Conservation (phyloP, 2,797 vertebrate genomes). For the Enteromius anoplus region DNA sequence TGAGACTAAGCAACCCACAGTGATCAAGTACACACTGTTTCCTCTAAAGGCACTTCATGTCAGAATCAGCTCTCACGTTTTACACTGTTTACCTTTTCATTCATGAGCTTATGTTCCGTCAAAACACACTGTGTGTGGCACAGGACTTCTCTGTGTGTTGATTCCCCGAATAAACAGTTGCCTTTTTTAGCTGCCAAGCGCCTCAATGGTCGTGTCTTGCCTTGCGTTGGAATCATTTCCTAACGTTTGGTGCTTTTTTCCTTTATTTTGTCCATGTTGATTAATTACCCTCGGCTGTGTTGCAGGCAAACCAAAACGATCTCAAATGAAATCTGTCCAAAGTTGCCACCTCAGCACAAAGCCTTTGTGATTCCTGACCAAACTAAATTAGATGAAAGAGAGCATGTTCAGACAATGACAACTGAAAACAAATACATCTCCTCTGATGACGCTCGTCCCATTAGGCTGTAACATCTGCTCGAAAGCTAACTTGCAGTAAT, state of each 20-base stretch:
- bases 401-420: conserved; percentile 8
- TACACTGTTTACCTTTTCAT: conserved; percentile 47
- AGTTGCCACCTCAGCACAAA: conserved; percentile 9
- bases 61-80: conserved; percentile 37
- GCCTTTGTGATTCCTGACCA: conserved; percentile 19
- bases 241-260: not conserved
- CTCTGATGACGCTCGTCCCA: conserved; percentile 22
- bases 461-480: conserved; percentile 36
- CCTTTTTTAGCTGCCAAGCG: conserved; percentile 36
- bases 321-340: conserved; percentile 17
- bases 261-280: not conserved
- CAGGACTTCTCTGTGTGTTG: conserved; percentile 13
- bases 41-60: conserved; percentile 35
- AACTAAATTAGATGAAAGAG: conserved; percentile 21
- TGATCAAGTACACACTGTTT: conserved; percentile 29
- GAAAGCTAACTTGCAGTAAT: conserved; percentile 27
- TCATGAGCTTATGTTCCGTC: conserved; percentile 34
- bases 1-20: conserved; percentile 15
- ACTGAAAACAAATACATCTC: conserved; percentile 21
- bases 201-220: not conserved
- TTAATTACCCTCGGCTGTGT: conserved; percentile 14
- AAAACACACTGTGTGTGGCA: conserved; percentile 52
- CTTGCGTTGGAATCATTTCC: not conserved
- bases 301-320: not conserved
- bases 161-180: conserved; percentile 31